These are phyloP conservation scores for Euplagia quadripunctaria DNA, from an alignment of 2,888 invertebrate species.

Conservation along the genomic window DNA sequence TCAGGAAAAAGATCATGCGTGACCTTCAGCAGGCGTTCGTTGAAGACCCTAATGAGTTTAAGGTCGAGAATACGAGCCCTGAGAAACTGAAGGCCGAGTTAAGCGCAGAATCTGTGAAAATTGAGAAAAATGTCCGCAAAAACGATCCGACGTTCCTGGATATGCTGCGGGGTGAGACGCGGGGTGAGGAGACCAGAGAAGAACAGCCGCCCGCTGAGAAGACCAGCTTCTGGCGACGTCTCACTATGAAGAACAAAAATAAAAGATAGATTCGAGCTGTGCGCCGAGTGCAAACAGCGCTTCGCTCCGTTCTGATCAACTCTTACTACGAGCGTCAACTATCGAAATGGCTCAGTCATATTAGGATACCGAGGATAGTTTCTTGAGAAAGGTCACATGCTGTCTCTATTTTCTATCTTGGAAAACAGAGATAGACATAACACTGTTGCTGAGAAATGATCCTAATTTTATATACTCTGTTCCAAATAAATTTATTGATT, in stretches of 20 bases:
- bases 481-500: constrained; percentile 13
- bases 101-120: constrained; percentile 90
- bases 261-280: constrained; percentile 86
- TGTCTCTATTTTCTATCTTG: constrained; percentile 4
- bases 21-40: constrained; percentile 92
- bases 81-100: constrained; percentile 90
- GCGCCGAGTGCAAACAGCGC: constrained; percentile 54
- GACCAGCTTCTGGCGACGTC: constrained; percentile 90
- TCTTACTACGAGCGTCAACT: constrained; percentile 20
- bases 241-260: constrained; percentile 90
- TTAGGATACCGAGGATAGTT: constrained; percentile 6
- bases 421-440: constrained; percentile 6
- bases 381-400: constrained; percentile 7
- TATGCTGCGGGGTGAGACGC: constrained; percentile 89
- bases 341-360: constrained; percentile 4
- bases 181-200: constrained; percentile 78
- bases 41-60: constrained; percentile 91
- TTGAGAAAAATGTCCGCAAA: constrained; percentile 85
- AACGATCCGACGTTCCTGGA: constrained; percentile 90
- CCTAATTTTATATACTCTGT: background rate
- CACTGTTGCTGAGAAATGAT: constrained; percentile 6
- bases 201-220: constrained; percentile 86
- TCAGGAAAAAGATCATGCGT: constrained; percentile 94
- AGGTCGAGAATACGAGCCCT: constrained; percentile 90
- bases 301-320: constrained; percentile 64